Percentiles rank a stretch among this genome's conserved stretches.
Evolutionary conservation across 2,888 invertebrate genomes (phyloP).

Genomic region (Taenaris catops): DNA sequence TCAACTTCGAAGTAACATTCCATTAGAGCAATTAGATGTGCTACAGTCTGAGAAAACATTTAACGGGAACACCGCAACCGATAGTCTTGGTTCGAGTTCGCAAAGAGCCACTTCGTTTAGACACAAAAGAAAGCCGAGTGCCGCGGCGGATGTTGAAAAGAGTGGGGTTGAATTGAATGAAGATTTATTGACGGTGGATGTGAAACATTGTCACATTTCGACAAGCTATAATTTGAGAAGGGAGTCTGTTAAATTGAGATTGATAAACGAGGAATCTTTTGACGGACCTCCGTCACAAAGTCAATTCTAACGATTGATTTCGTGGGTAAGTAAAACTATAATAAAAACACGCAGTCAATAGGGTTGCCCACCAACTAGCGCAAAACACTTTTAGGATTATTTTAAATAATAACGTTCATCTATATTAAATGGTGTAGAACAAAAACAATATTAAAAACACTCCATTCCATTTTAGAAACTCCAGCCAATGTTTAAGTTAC

Average conservation of each 20-base stretch:
- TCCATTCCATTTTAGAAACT: too few relatives aligned
- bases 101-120: conserved; percentile 73
- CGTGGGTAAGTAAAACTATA: conserved; percentile 55
- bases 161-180: conserved; percentile 73
- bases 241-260: conserved; percentile 65
- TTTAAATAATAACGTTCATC: too few relatives aligned
- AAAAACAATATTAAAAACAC: too few relatives aligned
- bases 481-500: too few relatives aligned
- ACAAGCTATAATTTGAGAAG: conserved; percentile 68
- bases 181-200: conserved; percentile 61
- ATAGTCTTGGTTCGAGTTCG: conserved; percentile 77
- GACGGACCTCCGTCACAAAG: conserved; percentile 61
- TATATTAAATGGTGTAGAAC: too few relatives aligned
- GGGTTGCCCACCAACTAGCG: too few relatives aligned
- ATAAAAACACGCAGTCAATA: too few relatives aligned
- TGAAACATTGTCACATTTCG: conserved; percentile 72
- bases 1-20: conserved; percentile 56
- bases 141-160: conserved; percentile 81
- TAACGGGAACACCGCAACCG: conserved; percentile 88
- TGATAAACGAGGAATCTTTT: conserved; percentile 72
- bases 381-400: too few relatives aligned
- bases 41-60: conserved; percentile 85
- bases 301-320: conserved; percentile 71
- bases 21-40: conserved; percentile 72
- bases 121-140: conserved; percentile 78